These are phyloP conservation scores for Astur gentilis DNA, from an alignment of 2,113 vertebrate genomes.

Conservation along the genomic window DNA sequence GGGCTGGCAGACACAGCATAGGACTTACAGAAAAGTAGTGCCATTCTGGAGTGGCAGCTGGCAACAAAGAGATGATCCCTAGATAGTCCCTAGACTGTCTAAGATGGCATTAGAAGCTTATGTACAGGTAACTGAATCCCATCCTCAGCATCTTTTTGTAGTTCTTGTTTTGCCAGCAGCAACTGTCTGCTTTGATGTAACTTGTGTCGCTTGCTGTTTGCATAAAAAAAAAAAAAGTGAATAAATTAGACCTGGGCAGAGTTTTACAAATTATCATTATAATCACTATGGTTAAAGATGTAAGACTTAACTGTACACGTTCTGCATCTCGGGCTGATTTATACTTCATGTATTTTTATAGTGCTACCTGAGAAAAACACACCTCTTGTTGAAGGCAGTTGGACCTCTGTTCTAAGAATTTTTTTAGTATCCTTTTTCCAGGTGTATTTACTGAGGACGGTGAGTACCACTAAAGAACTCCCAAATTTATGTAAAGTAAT, in stretches of 20 bases:
- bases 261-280: not conserved
- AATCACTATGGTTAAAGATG: not conserved
- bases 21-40: not conserved
- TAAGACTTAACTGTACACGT: not conserved
- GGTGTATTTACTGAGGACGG: not conserved
- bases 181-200: not conserved
- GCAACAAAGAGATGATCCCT: not conserved
- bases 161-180: not conserved
- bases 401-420: not conserved
- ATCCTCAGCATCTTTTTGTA: not conserved
- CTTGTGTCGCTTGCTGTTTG: not conserved
- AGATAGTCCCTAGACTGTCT: not conserved
- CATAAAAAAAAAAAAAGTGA: not conserved
- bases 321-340: not conserved
- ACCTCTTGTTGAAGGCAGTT: not conserved
- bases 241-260: not conserved
- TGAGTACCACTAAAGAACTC: not conserved
- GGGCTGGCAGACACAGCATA: not conserved
- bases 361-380: not conserved
- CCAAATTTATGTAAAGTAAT: not conserved
- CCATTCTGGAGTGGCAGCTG: not conserved
- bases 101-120: constrained; percentile 37
- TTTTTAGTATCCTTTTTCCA: not conserved
- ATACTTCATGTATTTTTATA: not conserved
- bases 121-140: not conserved